Evolutionary conservation across 1,140 invertebrate genomes (phyloP), one percentile per base, ranked within the genome.

Genomic region (Cydia amplana): DNA sequence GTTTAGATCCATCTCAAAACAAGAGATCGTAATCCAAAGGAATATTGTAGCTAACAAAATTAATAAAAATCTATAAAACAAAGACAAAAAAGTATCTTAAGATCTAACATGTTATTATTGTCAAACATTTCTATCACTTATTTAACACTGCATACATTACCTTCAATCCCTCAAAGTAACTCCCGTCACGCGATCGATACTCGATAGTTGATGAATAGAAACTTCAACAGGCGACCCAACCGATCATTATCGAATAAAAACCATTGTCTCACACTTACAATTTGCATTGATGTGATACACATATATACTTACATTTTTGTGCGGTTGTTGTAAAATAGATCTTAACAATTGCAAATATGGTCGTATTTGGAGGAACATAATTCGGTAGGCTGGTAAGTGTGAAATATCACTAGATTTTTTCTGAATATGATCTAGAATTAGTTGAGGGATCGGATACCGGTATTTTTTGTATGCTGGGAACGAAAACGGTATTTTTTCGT

Each of bases 161-260:
- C 51, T n/a, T 7, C 55, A 60, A 23, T 60, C 55, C 20, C 20
- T 60, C 55, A 60, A 60, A 60, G 55, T 23, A 23, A 60, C 6
- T 9, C n/a, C 18, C 49, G 49, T 23, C 55, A 60, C 55, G 55
- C 55, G 9, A 60, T 12, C 55, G 55, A 60, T 23, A 60, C 55
- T 60, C 55, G 55, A 23, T 23, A 60, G 18, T 60, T 23, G 55
- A 60, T 60, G 55, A 60, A 60, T 60, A 60, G 55, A 60, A 60
- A 60, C 55, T 60, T 60, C 55, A 60, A 60, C 55, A 60, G 10
- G 7, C 6, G 20, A 60, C 6, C 6, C 55, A 60, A 60, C 55
- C 55, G 20, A 60, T 60, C 55, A 60, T 60, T 60, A 60, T 60
- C 55, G 18, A 60, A 60, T 60, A 60, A 60, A 60, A 60, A 60